These are phyloP conservation scores for Linepithema humile DNA, from an alignment of 1,140 invertebrate species.

Conservation along the genomic window DNA sequence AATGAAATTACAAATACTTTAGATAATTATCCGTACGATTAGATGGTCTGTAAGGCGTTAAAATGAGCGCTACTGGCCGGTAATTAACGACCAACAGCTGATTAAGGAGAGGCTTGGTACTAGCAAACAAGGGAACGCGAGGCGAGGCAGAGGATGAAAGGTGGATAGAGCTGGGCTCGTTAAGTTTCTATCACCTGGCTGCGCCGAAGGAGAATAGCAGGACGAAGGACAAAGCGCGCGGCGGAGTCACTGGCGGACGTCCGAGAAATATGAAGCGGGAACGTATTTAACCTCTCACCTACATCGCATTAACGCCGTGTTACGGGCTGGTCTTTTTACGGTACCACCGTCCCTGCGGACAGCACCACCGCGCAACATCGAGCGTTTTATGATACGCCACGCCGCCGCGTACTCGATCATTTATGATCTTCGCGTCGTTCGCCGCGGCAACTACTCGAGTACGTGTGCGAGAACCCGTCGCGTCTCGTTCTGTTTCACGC, in stretches of 20 bases:
- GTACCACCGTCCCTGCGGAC: slow-evolving; percentile 4
- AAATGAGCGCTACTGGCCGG: neutral
- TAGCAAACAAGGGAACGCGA: neutral
- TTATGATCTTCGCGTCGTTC: slow-evolving; percentile 12
- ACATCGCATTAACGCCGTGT: slow-evolving; percentile 46
- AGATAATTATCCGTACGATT: neutral
- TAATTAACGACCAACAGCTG: slow-evolving; percentile 27
- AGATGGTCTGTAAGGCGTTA: neutral
- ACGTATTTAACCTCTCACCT: slow-evolving; percentile 69
- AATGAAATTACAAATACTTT: neutral
- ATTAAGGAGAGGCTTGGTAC: slow-evolving; percentile 2
- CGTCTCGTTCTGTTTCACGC: neutral
- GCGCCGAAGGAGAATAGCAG: neutral
- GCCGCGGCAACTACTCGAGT: slow-evolving; percentile 4
- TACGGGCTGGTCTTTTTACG: slow-evolving; percentile 46
- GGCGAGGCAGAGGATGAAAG: slow-evolving; percentile 30
- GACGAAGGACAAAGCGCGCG: slow-evolving; percentile 10
- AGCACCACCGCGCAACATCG: slow-evolving; percentile 4
- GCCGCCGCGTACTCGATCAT: slow-evolving; percentile 19
- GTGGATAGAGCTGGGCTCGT: slow-evolving; percentile 46
- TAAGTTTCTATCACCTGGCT: slow-evolving; percentile 67
- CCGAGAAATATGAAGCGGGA: slow-evolving; percentile 35
- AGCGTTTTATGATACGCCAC: slow-evolving; percentile 34
- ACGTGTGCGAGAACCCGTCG: neutral
- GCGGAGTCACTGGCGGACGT: slow-evolving; percentile 11